Percentiles rank a stretch among this genome's conserved stretches.
Evolutionary conservation across 1,140 invertebrate genomes (phyloP).

Genomic region (Sinella curviseta): DNA sequence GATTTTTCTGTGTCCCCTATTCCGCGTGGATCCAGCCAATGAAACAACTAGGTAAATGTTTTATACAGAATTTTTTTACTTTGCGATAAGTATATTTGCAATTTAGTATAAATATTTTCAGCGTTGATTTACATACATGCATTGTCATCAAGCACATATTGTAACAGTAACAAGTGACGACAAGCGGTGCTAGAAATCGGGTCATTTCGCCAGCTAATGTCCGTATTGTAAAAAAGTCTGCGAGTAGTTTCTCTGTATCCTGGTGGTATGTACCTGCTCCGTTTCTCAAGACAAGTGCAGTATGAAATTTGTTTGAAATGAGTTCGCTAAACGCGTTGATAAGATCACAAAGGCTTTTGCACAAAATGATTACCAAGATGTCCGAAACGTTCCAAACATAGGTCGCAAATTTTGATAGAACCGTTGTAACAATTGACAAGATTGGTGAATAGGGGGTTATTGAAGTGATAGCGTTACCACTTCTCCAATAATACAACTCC

Average conservation of each 20-base stretch:
- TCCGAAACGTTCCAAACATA: neutral
- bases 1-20: neutral
- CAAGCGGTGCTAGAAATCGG: neutral
- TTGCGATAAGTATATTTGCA: neutral
- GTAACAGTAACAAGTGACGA: neutral
- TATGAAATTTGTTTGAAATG: neutral
- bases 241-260: too few relatives aligned
- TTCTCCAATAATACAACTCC: neutral
- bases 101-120: neutral
- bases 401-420: neutral
- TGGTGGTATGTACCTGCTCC: too few relatives aligned
- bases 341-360: neutral
- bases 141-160: neutral
- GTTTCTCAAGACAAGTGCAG: neutral
- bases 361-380: neutral
- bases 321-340: neutral
- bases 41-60: neutral
- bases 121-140: neutral
- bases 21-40: neutral
- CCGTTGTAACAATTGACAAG: neutral
- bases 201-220: neutral
- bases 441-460: neutral
- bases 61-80: neutral
- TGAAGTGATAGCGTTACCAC: neutral
- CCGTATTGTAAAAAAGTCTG: neutral